Evolutionary conservation across 2,113 vertebrate species (phyloP).

Genomic region (Pungitius pungitius): DNA sequence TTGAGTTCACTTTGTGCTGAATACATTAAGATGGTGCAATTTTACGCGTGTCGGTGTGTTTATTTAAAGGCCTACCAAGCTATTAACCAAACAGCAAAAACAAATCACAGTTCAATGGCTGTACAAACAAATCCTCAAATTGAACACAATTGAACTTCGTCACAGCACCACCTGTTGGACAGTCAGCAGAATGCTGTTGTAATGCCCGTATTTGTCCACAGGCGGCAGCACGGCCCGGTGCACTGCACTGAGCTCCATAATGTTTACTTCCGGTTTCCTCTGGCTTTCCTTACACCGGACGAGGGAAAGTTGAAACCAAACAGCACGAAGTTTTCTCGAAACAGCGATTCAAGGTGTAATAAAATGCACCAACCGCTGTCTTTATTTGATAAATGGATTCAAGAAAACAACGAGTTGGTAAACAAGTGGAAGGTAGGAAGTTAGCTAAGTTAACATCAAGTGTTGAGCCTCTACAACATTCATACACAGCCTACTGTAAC

Average conservation of each 20-base stretch:
- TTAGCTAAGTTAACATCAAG: neutral
- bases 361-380: constrained; percentile 25
- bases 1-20: constrained; percentile 22
- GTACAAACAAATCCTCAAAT: neutral
- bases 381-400: constrained; percentile 67
- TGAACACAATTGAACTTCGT: constrained; percentile 19
- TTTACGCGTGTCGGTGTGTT: neutral
- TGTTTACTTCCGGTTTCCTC: constrained; percentile 54
- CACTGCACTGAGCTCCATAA: rapidly evolving
- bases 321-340: neutral
- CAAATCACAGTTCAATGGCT: neutral
- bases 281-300: neutral
- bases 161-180: constrained; percentile 50
- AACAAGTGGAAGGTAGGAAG: constrained; percentile 73
- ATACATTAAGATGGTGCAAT: neutral
- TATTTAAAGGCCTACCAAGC: neutral
- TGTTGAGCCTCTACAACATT: neutral
- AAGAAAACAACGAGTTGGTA: constrained; percentile 77
- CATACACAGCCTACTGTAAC: neutral
- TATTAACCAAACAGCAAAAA: neutral
- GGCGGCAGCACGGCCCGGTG: constrained; percentile 47
- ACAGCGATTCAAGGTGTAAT: neutral
- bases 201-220: constrained; percentile 2
- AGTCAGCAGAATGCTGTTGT: neutral
- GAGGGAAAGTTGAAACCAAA: constrained; percentile 67